phyloP scores from a whole-genome alignment of 2,797 vertebrate species.

The Austrolebias charrua region DNA sequence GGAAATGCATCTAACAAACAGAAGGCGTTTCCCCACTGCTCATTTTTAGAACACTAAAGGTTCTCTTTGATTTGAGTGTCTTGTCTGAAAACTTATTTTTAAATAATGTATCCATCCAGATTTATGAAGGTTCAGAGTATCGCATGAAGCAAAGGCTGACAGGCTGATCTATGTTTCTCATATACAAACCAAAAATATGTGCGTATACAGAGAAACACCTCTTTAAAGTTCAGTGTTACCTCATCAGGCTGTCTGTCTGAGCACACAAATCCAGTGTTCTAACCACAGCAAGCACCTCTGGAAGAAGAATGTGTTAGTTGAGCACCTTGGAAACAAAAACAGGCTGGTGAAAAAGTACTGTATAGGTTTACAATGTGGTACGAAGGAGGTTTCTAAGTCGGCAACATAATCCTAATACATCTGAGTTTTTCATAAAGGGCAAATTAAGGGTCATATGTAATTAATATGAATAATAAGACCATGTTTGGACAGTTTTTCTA shows the following conservation, averaged over 20 bases:
- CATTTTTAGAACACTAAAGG: not conserved
- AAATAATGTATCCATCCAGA: not conserved
- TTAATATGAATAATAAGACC: conserved; percentile 61
- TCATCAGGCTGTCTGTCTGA: conserved; percentile 24
- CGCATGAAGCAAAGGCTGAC: not conserved
- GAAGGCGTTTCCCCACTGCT: not conserved
- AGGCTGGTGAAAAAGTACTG: conserved; percentile 38
- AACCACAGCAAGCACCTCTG: conserved; percentile 25
- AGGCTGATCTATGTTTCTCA: not conserved
- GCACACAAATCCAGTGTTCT: conserved; percentile 29
- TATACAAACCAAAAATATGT: not conserved
- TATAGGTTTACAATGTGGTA: conserved; percentile 49
- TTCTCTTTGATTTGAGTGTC: not conserved
- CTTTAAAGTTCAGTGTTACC: conserved; percentile 25
- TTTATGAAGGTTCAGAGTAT: not conserved
- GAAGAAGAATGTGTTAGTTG: conserved; percentile 37
- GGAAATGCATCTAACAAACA: not conserved
- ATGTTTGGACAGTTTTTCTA: conserved; percentile 53
- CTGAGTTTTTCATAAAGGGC: conserved; percentile 53
- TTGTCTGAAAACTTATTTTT: not conserved
- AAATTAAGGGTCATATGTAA: conserved; percentile 46
- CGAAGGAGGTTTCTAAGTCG: conserved; percentile 41
- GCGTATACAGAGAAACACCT: conserved; percentile 1
- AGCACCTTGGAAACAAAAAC: conserved; percentile 61
- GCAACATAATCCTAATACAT: conserved; percentile 54